These are phyloP conservation scores for Sericinus montela DNA, from an alignment of 2,888 invertebrate species.

Conservation along the genomic window DNA sequence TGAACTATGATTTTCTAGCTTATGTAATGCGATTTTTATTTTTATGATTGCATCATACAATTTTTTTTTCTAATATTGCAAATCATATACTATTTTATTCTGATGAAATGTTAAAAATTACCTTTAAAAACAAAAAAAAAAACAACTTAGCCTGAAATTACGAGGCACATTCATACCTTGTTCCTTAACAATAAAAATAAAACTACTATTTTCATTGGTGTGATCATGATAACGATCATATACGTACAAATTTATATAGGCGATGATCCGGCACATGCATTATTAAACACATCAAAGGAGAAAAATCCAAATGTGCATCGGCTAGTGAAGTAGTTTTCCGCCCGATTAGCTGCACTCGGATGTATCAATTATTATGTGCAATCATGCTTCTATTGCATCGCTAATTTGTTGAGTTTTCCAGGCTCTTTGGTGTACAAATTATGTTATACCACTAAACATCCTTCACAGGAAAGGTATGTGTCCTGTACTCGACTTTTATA, in stretches of 20 bases:
- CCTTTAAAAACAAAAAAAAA: too few relatives aligned
- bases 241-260: slow-evolving; percentile 29
- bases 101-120: too few relatives aligned
- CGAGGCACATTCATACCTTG: not conserved
- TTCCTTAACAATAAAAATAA: not conserved
- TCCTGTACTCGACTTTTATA: too few relatives aligned
- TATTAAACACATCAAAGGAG: slow-evolving; percentile 79
- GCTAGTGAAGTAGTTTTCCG: slow-evolving; percentile 72
- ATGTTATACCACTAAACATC: too few relatives aligned
- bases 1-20: not conserved
- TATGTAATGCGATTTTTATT: too few relatives aligned
- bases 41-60: too few relatives aligned
- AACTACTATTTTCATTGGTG: too few relatives aligned
- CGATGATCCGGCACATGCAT: slow-evolving; percentile 65
- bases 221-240: too few relatives aligned
- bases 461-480: too few relatives aligned
- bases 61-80: not conserved
- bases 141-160: too few relatives aligned
- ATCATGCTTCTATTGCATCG: slow-evolving; percentile 26
- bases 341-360: slow-evolving; percentile 63
- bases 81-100: too few relatives aligned
- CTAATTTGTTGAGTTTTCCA: slow-evolving; percentile 5
- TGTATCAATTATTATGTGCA: slow-evolving; percentile 62
- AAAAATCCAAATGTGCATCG: slow-evolving; percentile 76
- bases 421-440: too few relatives aligned